phyloP scores from a whole-genome alignment of 2,113 vertebrate genomes.

The Gymnarchus niloticus region DNA sequence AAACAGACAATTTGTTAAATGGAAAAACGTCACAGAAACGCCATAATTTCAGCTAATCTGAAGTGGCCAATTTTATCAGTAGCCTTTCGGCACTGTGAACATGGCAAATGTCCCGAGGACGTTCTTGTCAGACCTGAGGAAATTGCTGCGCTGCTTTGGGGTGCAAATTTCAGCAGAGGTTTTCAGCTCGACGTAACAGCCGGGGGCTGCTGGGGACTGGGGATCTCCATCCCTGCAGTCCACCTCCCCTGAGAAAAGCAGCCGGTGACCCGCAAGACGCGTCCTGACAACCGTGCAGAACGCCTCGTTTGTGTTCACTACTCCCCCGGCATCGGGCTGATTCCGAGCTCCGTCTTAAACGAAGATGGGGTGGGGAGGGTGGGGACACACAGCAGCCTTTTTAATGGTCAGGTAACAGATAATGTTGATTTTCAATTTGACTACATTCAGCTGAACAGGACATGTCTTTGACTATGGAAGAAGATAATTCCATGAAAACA shows the following conservation, averaged over 20 bases:
- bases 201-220: constrained; percentile 56
- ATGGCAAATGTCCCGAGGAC: neutral
- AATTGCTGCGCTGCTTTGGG: constrained; percentile 73
- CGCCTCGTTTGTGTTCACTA: constrained; percentile 84
- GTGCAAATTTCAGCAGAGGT: constrained; percentile 79
- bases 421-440: too few relatives aligned
- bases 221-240: constrained; percentile 71
- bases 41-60: neutral
- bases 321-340: constrained; percentile 65
- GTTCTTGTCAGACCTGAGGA: constrained; percentile 67
- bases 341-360: constrained; percentile 61
- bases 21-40: neutral
- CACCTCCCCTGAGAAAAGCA: constrained; percentile 83
- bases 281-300: constrained; percentile 85
- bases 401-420: neutral
- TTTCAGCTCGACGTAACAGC: constrained; percentile 83
- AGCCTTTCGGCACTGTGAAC: neutral
- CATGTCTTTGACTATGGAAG: too few relatives aligned
- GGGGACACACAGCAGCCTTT: neutral
- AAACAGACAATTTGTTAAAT: neutral
- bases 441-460: too few relatives aligned
- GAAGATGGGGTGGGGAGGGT: constrained; percentile 9
- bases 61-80: neutral
- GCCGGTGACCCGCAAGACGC: constrained; percentile 68
- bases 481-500: too few relatives aligned